These are phyloP conservation scores for Semotilus atromaculatus DNA, from an alignment of 2,797 vertebrate genomes.

Conservation along the genomic window DNA sequence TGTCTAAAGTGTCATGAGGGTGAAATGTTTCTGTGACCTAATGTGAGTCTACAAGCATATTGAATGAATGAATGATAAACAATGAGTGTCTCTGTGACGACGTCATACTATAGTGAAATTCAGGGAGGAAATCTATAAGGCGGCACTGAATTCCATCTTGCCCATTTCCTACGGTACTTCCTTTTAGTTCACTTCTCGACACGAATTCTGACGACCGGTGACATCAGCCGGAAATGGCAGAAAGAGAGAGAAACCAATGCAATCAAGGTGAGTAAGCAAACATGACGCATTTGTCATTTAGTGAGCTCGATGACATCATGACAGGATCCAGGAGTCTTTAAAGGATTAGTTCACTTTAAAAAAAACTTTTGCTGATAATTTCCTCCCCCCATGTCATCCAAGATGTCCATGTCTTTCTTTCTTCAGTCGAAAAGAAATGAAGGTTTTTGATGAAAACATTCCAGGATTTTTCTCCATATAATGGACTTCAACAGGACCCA, in stretches of 20 bases:
- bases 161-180: not conserved
- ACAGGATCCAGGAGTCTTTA: not conserved
- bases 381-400: too few species aligned
- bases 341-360: too few species aligned
- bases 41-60: not conserved
- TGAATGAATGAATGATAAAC: not conserved
- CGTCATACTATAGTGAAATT: not conserved
- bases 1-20: not conserved
- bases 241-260: not conserved
- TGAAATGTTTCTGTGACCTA: not conserved
- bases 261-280: not conserved
- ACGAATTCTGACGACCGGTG: not conserved
- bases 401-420: too few species aligned
- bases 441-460: too few species aligned
- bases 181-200: constrained; percentile 8
- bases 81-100: not conserved
- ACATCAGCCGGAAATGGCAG: not conserved
- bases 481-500: too few species aligned
- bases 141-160: not conserved
- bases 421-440: too few species aligned
- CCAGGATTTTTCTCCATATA: too few species aligned
- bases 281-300: not conserved
- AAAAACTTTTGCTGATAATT: too few species aligned
- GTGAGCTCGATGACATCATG: not conserved
- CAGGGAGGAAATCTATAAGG: constrained; percentile 3